These are phyloP conservation scores for Hystrix brachyura DNA, from an alignment of 2,113 vertebrate genomes.

Conservation along the genomic window DNA sequence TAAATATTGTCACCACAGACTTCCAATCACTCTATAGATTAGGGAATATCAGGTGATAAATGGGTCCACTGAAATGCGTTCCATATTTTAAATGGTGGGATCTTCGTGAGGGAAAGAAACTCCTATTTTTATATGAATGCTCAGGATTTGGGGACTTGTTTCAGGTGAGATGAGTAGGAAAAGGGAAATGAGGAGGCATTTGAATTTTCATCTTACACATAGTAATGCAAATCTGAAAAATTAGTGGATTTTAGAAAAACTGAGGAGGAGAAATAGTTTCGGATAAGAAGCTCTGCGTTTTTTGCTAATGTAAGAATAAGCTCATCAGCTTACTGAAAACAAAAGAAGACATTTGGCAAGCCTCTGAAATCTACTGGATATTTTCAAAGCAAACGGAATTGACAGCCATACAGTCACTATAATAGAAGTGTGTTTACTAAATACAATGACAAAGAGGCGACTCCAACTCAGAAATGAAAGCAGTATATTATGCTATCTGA, in stretches of 20 bases:
- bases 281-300: neutral
- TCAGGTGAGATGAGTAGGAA: neutral
- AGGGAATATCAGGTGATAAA: neutral
- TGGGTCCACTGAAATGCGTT: neutral
- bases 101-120: neutral
- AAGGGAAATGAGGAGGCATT: neutral
- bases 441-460: conserved; percentile 17
- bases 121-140: neutral
- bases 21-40: neutral
- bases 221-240: neutral
- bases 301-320: neutral
- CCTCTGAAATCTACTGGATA: neutral
- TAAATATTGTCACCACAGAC: neutral
- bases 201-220: neutral
- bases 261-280: neutral
- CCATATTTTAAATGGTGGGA: neutral
- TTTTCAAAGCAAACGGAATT: conserved; percentile 37
- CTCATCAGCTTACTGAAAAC: conserved; percentile 1
- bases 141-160: neutral
- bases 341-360: neutral
- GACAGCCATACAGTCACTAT: conserved; percentile 4
- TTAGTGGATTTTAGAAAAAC: neutral
- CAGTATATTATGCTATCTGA: conserved; percentile 23
- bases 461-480: conserved; percentile 17
- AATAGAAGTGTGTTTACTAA: conserved; percentile 53